phyloP scores from a whole-genome alignment of 2,797 vertebrate species.

The Fistularia tabacaria region DNA sequence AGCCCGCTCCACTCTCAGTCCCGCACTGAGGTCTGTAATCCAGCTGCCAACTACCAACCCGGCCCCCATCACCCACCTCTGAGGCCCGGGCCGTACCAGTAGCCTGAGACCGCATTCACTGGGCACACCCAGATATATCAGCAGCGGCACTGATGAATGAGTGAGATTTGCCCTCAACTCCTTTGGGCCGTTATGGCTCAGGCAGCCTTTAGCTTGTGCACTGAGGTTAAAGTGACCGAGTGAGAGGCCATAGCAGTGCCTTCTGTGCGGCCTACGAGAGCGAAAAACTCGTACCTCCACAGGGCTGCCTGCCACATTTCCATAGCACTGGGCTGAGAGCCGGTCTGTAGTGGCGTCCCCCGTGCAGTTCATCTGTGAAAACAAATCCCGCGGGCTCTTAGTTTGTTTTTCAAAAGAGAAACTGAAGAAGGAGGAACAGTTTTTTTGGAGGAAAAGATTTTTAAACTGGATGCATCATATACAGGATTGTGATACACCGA shows the following conservation, averaged over 20 bases:
- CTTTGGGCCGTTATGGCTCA: slow-evolving; percentile 21
- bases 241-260: slow-evolving; percentile 29
- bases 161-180: slow-evolving; percentile 44
- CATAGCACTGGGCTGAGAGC: slow-evolving; percentile 73
- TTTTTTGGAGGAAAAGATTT: background rate
- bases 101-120: slow-evolving; percentile 31
- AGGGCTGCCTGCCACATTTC: slow-evolving; percentile 52
- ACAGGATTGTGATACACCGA: too few relatives aligned
- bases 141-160: slow-evolving; percentile 30
- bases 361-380: slow-evolving; percentile 83
- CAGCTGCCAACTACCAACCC: slow-evolving; percentile 13
- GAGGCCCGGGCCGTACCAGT: slow-evolving; percentile 37
- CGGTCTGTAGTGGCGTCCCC: slow-evolving; percentile 57
- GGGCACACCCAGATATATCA: slow-evolving; percentile 36
- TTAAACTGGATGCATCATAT: too few relatives aligned
- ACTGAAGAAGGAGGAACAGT: slow-evolving; percentile 17
- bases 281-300: slow-evolving; percentile 73
- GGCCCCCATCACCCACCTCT: slow-evolving; percentile 30
- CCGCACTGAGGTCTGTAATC: slow-evolving; percentile 30
- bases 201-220: slow-evolving; percentile 41
- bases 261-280: slow-evolving; percentile 41
- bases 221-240: slow-evolving; percentile 16
- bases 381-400: slow-evolving; percentile 56
- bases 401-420: slow-evolving; percentile 60
- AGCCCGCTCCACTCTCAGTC: slow-evolving; percentile 44